phyloP scores from a whole-genome alignment of 2,113 vertebrate species.

The Vidua chalybeata region DNA sequence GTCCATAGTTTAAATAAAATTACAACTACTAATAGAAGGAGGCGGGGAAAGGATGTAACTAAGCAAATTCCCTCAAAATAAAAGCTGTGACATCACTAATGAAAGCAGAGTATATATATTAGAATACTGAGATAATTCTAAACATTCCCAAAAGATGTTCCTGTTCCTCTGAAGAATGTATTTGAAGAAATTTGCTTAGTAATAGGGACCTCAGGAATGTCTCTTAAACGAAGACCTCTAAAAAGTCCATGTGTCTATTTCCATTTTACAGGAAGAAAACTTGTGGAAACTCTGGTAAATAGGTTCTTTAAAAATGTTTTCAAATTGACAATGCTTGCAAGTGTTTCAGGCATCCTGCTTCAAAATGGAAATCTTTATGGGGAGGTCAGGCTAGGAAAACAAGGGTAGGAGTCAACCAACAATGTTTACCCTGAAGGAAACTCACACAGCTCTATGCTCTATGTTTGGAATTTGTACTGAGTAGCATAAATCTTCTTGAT shows the following conservation, averaged over 20 bases:
- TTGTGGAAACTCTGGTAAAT: not conserved
- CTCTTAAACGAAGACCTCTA: not conserved
- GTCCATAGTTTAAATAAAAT: not conserved
- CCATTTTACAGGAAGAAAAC: not conserved
- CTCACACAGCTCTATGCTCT: not conserved
- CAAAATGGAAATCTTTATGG: not conserved
- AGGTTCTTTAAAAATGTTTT: not conserved
- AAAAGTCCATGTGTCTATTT: not conserved
- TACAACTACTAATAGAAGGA: not conserved
- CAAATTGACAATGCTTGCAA: not conserved
- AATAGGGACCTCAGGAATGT: not conserved
- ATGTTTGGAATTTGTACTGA: not conserved
- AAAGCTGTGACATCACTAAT: not conserved
- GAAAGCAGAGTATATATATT: not conserved
- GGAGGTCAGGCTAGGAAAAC: not conserved
- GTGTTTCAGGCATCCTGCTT: not conserved
- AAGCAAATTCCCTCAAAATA: not conserved
- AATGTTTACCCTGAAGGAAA: not conserved
- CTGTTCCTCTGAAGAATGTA: not conserved
- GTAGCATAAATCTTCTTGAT: not conserved
- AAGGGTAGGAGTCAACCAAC: not conserved
- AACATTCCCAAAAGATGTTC: not conserved
- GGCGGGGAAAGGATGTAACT: not conserved
- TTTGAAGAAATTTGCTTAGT: not conserved
- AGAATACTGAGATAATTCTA: not conserved